Percentiles rank a stretch among this genome's conserved stretches.
phyloP scores from a whole-genome alignment of 2,888 invertebrate genomes.

The Latrodectus elegans region DNA sequence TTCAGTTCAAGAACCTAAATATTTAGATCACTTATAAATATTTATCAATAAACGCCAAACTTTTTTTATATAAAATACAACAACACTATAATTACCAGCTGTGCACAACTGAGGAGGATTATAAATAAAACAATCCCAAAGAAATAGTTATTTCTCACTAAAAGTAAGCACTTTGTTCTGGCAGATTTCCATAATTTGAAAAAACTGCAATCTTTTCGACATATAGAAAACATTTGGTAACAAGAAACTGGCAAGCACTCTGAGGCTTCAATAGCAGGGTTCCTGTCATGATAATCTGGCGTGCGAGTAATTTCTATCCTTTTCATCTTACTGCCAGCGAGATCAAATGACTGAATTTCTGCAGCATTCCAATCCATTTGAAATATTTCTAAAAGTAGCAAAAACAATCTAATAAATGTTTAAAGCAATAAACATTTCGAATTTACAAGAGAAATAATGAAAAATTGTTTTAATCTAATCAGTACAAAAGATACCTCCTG shows the following conservation, averaged over 20 bases:
- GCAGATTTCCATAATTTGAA: conserved; percentile 24
- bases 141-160: conserved; percentile 46
- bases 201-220: conserved; percentile 50
- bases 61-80: not conserved
- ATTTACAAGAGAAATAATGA: no score
- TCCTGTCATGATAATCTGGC: conserved; percentile 26
- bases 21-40: not conserved
- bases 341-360: conserved; percentile 52
- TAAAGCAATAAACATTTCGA: no score
- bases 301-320: conserved; percentile 39
- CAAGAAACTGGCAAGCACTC: conserved; percentile 57
- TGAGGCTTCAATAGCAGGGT: conserved; percentile 24
- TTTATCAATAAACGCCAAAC: not conserved
- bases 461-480: no score
- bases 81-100: conserved; percentile 38
- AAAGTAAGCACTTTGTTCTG: conserved; percentile 27
- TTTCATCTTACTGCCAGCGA: conserved; percentile 46
- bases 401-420: not conserved
- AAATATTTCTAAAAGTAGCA: conserved; percentile 46
- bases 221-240: conserved; percentile 32
- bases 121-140: conserved; percentile 22
- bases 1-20: conserved; percentile 50
- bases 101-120: conserved; percentile 37
- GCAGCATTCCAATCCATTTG: conserved; percentile 61
- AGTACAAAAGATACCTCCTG: conserved; percentile 39